These are phyloP conservation scores for Micrasema longulum DNA, from an alignment of 1,140 invertebrate genomes.

Conservation along the genomic window DNA sequence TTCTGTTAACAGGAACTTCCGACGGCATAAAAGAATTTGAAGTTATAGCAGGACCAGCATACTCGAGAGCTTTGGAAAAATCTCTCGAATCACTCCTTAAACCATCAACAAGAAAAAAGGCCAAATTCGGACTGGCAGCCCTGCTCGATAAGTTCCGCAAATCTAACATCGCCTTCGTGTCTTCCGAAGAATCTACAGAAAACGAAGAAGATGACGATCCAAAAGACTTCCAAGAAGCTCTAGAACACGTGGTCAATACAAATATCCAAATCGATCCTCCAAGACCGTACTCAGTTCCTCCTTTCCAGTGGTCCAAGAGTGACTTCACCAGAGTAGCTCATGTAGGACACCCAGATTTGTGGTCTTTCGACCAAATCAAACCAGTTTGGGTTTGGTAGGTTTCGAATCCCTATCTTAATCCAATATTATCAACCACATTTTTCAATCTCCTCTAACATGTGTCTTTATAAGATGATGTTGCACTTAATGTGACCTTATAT, in stretches of 20 bases:
- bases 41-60: constrained; percentile 63
- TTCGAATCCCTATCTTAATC: too few species aligned
- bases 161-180: constrained; percentile 43
- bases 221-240: constrained; percentile 56
- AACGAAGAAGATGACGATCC: constrained; percentile 60
- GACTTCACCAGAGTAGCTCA: constrained; percentile 59
- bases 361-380: constrained; percentile 61
- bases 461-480: too few species aligned
- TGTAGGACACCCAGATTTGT: constrained; percentile 61
- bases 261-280: constrained; percentile 52
- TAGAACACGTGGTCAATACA: constrained; percentile 48
- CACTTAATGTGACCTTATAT: too few species aligned
- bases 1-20: constrained; percentile 36
- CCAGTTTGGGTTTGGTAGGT: constrained; percentile 64
- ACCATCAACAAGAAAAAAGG: constrained; percentile 46
- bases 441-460: too few species aligned
- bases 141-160: constrained; percentile 48
- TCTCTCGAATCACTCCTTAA: constrained; percentile 48
- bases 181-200: constrained; percentile 57
- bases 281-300: constrained; percentile 51
- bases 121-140: constrained; percentile 47
- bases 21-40: constrained; percentile 57
- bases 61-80: constrained; percentile 52
- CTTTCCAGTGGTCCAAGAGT: constrained; percentile 65
- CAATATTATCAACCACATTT: too few species aligned